These are phyloP conservation scores for Ictidomys tridecemlineatus DNA, from an alignment of 2,113 vertebrate genomes.

Conservation along the genomic window DNA sequence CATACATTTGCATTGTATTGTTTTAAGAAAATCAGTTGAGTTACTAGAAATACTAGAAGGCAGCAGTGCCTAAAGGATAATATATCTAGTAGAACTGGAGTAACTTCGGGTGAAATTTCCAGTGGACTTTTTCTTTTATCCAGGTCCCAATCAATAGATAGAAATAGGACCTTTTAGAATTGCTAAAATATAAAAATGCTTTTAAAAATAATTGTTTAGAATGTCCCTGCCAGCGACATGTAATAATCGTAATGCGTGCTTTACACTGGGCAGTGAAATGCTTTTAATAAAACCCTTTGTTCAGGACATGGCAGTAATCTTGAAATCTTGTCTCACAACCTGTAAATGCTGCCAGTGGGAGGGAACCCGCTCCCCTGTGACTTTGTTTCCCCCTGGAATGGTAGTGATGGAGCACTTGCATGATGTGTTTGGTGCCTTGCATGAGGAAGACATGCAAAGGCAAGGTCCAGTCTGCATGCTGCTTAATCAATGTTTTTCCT, in stretches of 20 bases:
- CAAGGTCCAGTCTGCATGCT: slow-evolving; percentile 98
- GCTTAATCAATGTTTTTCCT: slow-evolving; percentile 99
- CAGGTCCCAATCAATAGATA: background rate
- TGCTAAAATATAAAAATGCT: background rate
- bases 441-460: slow-evolving; percentile 98
- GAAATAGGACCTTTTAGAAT: slow-evolving; percentile 13
- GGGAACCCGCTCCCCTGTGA: slow-evolving; percentile 84
- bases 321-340: slow-evolving; percentile 66
- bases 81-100: background rate
- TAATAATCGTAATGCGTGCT: background rate
- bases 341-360: slow-evolving; percentile 71
- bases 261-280: slow-evolving; percentile 54
- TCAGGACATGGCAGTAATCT: slow-evolving; percentile 67
- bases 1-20: background rate
- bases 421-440: slow-evolving; percentile 98
- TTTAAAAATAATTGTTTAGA: slow-evolving; percentile 23
- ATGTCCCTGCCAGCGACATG: background rate
- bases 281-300: slow-evolving; percentile 54
- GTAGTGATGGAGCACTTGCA: slow-evolving; percentile 93
- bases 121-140: background rate
- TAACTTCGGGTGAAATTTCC: slow-evolving; percentile 18
- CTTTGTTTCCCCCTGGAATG: slow-evolving; percentile 87
- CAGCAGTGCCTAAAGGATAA: background rate
- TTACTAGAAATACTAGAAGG: slow-evolving; percentile 9
- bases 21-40: slow-evolving; percentile 23